These are phyloP conservation scores for Ormyrus labotus DNA, from an alignment of 2,888 invertebrate species.

Conservation along the genomic window DNA sequence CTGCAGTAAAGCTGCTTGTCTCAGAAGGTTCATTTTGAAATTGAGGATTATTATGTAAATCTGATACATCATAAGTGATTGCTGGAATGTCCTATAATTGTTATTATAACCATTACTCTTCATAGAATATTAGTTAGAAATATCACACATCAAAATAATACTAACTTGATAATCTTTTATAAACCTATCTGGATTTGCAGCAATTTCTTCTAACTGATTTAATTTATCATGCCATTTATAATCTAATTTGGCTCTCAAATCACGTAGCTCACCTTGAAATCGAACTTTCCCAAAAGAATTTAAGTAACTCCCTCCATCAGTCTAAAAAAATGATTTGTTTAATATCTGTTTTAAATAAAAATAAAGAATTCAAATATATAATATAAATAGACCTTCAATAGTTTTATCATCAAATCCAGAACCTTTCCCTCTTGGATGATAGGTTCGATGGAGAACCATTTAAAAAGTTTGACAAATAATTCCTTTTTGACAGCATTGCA, in stretches of 20 bases:
- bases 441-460: constrained; percentile 80
- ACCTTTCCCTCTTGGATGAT: constrained; percentile 79
- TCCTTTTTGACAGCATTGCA: constrained; percentile 80
- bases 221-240: constrained; percentile 64
- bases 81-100: constrained; percentile 33
- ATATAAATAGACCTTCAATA: constrained; percentile 77
- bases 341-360: constrained; percentile 5
- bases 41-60: constrained; percentile 43
- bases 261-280: constrained; percentile 66
- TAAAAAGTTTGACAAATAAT: constrained; percentile 79
- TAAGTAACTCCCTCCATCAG: constrained; percentile 61
- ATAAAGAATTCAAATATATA: background rate
- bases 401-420: constrained; percentile 78
- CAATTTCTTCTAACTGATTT: constrained; percentile 63
- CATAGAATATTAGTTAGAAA: too few species aligned
- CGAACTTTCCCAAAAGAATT: constrained; percentile 64
- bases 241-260: constrained; percentile 62
- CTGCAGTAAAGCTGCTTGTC: constrained; percentile 40
- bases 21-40: constrained; percentile 37
- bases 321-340: constrained; percentile 55
- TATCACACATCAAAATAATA: constrained; percentile 5
- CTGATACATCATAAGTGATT: constrained; percentile 4
- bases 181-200: constrained; percentile 54
- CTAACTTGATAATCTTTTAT: constrained; percentile 33
- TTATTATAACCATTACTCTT: background rate